Conservation (phyloP, 2,888 invertebrate genomes). For the Coleophora deauratella region DNA sequence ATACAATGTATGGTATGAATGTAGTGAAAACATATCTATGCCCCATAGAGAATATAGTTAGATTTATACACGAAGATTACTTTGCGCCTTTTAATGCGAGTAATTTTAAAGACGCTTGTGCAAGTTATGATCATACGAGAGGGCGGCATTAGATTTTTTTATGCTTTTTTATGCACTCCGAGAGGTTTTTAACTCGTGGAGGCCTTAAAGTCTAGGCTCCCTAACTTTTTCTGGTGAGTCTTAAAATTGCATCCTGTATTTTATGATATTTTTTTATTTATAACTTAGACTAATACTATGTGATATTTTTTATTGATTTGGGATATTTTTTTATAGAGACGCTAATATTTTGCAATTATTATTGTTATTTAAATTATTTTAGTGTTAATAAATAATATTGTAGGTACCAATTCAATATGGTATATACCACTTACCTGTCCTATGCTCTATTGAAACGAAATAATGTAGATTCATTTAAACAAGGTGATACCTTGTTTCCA, state of each 20-base stretch:
- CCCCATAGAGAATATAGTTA: slow-evolving; percentile 89
- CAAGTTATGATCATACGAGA: slow-evolving; percentile 40
- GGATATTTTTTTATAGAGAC: too few relatives aligned
- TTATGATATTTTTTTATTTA: too few relatives aligned
- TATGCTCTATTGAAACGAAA: neutral
- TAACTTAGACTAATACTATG: too few relatives aligned
- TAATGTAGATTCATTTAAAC: too few relatives aligned
- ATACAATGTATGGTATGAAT: slow-evolving; percentile 48
- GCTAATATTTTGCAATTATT: too few relatives aligned
- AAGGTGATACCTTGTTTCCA: too few relatives aligned
- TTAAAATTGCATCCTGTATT: too few relatives aligned
- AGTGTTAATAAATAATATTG: neutral
- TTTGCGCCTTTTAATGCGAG: slow-evolving; percentile 88
- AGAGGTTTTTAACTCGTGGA: too few relatives aligned
- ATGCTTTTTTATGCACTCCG: neutral
- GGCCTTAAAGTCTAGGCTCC: too few relatives aligned
- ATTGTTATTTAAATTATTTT: neutral
- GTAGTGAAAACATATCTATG: slow-evolving; percentile 77
- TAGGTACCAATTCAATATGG: neutral
- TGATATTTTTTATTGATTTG: too few relatives aligned
- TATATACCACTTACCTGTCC: neutral
- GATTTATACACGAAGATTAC: slow-evolving; percentile 91
- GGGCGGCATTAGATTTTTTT: slow-evolving; percentile 7
- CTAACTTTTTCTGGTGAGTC: too few relatives aligned
- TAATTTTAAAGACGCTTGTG: slow-evolving; percentile 90